Conservation (phyloP, 1,140 invertebrate species). For the Eurosta solidaginis region DNA sequence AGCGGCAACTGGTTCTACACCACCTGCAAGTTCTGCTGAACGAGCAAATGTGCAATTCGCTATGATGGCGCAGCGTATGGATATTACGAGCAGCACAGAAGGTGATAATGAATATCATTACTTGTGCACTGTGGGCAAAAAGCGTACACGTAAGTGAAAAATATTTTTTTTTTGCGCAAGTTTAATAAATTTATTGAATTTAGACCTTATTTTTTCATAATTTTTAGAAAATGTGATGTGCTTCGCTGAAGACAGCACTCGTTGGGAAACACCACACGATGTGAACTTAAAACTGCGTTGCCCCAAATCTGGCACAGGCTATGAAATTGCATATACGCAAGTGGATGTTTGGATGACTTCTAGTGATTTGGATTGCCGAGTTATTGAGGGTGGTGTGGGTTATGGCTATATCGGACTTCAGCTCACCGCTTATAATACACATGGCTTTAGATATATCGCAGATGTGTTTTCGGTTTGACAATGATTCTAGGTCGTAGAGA, state of each 20-base stretch:
- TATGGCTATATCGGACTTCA: constrained; percentile 20
- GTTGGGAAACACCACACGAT: constrained; percentile 8
- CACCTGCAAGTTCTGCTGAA: background rate
- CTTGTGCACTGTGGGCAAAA: constrained; percentile 13
- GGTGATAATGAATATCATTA: background rate
- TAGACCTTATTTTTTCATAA: background rate
- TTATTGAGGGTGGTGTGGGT: constrained; percentile 30
- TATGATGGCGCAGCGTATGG: constrained; percentile 1
- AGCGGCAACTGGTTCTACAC: background rate
- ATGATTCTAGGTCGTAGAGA: no score
- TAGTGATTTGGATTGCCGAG: background rate
- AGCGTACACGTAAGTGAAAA: background rate
- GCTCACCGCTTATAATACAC: constrained; percentile 8
- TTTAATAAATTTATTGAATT: background rate
- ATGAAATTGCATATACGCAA: background rate
- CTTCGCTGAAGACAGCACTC: constrained; percentile 2
- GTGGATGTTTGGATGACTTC: constrained; percentile 17
- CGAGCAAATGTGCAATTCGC: background rate
- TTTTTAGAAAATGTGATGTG: constrained; percentile 20
- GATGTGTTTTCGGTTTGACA: constrained; percentile 14
- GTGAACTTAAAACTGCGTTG: constrained; percentile 30
- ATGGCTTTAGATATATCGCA: constrained; percentile 2
- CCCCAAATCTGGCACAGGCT: constrained; percentile 24
- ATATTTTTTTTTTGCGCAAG: background rate
- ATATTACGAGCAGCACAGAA: background rate